phyloP scores from a whole-genome alignment of 2,888 invertebrate genomes.

The Meta bourneti region DNA sequence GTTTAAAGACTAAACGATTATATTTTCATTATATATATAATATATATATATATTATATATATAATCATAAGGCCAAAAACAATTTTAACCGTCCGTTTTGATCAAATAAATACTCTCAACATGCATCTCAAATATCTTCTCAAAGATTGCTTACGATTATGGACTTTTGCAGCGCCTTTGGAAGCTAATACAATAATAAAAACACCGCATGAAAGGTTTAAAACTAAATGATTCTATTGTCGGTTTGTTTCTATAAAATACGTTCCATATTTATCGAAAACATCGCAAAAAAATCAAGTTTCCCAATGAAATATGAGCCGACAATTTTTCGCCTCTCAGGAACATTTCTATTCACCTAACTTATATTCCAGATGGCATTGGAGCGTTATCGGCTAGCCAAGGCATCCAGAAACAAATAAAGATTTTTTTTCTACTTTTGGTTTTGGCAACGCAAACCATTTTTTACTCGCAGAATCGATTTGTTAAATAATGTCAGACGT shows the following conservation, averaged over 20 bases:
- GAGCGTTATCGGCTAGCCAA: constrained; percentile 48
- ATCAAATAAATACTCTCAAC: too few relatives aligned
- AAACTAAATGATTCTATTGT: neutral
- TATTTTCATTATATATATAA: too few relatives aligned
- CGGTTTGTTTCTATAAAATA: neutral
- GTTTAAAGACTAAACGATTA: too few relatives aligned
- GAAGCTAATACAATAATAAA: neutral
- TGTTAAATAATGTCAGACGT: constrained; percentile 62
- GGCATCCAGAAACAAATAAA: constrained; percentile 57
- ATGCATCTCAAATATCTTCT: too few relatives aligned
- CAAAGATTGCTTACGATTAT: too few relatives aligned
- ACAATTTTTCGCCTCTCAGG: constrained; percentile 33
- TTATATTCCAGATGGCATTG: constrained; percentile 52
- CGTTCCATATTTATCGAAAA: constrained; percentile 43
- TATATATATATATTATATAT: too few relatives aligned
- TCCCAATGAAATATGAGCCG: constrained; percentile 50
- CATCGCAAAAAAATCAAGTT: constrained; percentile 33
- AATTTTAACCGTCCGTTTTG: too few relatives aligned
- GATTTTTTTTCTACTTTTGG: constrained; percentile 20
- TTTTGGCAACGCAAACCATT: constrained; percentile 35
- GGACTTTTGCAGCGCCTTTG: too few relatives aligned
- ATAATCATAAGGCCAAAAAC: too few relatives aligned
- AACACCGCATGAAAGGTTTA: neutral
- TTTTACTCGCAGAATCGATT: constrained; percentile 55
- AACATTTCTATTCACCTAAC: constrained; percentile 48